phyloP scores from a whole-genome alignment of 2,888 invertebrate species.

The Aphodius granarius region DNA sequence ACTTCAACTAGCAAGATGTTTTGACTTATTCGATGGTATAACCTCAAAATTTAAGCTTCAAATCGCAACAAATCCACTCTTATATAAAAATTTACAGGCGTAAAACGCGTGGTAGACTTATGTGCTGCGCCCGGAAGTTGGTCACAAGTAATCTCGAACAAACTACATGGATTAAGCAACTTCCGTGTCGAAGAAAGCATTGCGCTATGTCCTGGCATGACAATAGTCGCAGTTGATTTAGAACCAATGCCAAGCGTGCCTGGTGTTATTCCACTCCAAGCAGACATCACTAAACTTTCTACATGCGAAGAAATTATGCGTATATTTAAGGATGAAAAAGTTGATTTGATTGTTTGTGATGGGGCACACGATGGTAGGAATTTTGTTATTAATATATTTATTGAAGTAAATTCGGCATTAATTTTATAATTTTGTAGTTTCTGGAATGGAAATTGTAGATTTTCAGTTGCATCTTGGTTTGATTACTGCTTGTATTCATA shows the following conservation, averaged over 20 bases:
- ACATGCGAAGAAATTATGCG: constrained; percentile 15
- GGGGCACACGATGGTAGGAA: constrained; percentile 23
- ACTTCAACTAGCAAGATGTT: constrained; percentile 20
- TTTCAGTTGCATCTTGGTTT: constrained; percentile 21
- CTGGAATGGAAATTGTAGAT: constrained; percentile 17
- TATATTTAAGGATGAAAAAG: constrained; percentile 16
- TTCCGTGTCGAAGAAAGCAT: constrained; percentile 5
- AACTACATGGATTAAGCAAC: constrained; percentile 17
- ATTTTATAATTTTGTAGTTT: constrained; percentile 11
- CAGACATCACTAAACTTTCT: constrained; percentile 19
- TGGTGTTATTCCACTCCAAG: constrained; percentile 18
- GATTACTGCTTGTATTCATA: constrained; percentile 17
- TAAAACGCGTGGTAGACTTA: constrained; percentile 17
- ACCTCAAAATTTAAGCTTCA: background rate
- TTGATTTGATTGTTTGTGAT: constrained; percentile 21
- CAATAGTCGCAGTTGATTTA: constrained; percentile 20
- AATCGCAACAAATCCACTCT: background rate
- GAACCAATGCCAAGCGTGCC: constrained; percentile 19
- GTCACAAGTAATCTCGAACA: constrained; percentile 22
- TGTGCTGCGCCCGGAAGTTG: constrained; percentile 24
- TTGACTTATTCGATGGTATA: constrained; percentile 21
- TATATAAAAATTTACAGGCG: constrained; percentile 9
- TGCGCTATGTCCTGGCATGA: constrained; percentile 7
- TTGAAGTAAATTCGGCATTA: too few species aligned
- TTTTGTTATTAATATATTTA: background rate